Conservation (phyloP, 2,888 invertebrate genomes). For the Craniophora ligustri region DNA sequence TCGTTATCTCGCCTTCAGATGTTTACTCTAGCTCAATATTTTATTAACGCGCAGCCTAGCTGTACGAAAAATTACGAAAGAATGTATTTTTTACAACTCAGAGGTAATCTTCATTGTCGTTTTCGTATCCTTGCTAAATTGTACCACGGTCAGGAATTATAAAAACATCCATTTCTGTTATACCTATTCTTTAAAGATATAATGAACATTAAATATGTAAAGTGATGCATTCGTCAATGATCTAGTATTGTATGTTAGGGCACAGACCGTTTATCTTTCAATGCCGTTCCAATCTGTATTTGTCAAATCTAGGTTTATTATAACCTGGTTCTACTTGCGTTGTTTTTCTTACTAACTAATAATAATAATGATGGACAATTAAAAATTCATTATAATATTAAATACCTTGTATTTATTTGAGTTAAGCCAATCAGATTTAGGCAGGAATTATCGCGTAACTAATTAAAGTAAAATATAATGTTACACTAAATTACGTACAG, state of each 20-base stretch:
- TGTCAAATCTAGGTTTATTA: constrained; percentile 28
- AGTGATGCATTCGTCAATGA: constrained; percentile 37
- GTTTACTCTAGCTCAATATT: constrained; percentile 72
- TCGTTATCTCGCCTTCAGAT: constrained; percentile 69
- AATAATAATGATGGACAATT: constrained; percentile 13
- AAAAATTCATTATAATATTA: background rate
- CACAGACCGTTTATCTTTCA: constrained; percentile 63
- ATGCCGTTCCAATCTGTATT: constrained; percentile 54
- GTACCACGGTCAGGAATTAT: constrained; percentile 23
- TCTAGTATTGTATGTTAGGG: constrained; percentile 51
- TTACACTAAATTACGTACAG: constrained; percentile 35
- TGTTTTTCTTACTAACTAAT: constrained; percentile 11
- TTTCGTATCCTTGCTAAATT: constrained; percentile 45
- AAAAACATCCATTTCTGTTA: constrained; percentile 13
- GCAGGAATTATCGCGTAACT: constrained; percentile 29
- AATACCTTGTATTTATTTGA: background rate
- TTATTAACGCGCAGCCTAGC: constrained; percentile 69
- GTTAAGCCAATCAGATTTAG: constrained; percentile 4
- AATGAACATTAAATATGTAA: constrained; percentile 35
- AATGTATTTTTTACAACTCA: constrained; percentile 63
- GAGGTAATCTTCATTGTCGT: constrained; percentile 60
- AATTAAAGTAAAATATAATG: constrained; percentile 34
- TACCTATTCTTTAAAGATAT: constrained; percentile 22
- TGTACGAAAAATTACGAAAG: constrained; percentile 65
- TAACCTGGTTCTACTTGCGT: constrained; percentile 3